phyloP scores from a whole-genome alignment of 2,113 vertebrate species.

The Cyprinodon tularosa region DNA sequence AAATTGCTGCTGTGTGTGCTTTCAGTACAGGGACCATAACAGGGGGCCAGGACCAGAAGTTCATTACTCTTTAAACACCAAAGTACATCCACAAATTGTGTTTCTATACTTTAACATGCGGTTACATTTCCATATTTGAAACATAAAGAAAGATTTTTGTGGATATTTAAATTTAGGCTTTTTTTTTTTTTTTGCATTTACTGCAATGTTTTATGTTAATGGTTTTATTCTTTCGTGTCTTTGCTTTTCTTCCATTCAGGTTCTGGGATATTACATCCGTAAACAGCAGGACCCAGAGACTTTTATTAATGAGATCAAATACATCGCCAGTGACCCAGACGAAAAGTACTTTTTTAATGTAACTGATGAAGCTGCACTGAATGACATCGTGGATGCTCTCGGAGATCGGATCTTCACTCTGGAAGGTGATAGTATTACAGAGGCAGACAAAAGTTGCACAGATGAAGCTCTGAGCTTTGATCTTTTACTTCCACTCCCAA shows the following conservation, averaged over 20 bases:
- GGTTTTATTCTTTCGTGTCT: constrained; percentile 5
- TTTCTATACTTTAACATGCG: not conserved
- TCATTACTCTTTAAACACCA: not conserved
- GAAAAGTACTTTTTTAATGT: constrained; percentile 97
- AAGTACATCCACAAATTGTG: not conserved
- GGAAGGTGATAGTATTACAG: constrained; percentile 80
- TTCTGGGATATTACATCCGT: constrained; percentile 93
- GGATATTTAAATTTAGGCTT: not conserved
- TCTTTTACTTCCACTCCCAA: too few relatives aligned
- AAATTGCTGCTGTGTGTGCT: too few relatives aligned
- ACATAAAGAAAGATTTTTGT: not conserved
- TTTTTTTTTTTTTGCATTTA: not conserved
- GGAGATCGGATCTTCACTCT: constrained; percentile 95
- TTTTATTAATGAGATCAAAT: constrained; percentile 92
- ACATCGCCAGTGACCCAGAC: constrained; percentile 91
- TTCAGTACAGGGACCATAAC: too few relatives aligned
- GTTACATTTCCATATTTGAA: not conserved
- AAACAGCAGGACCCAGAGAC: constrained; percentile 90
- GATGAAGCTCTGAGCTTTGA: too few relatives aligned
- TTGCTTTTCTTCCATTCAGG: constrained; percentile 71
- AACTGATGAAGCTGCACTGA: constrained; percentile 91
- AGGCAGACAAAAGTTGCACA: too few relatives aligned
- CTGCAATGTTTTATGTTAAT: not conserved
- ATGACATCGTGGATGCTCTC: constrained; percentile 94
- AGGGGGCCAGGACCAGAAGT: not conserved